These are phyloP conservation scores for Crossocerus cetratus DNA, from an alignment of 2,888 invertebrate species.

Conservation along the genomic window DNA sequence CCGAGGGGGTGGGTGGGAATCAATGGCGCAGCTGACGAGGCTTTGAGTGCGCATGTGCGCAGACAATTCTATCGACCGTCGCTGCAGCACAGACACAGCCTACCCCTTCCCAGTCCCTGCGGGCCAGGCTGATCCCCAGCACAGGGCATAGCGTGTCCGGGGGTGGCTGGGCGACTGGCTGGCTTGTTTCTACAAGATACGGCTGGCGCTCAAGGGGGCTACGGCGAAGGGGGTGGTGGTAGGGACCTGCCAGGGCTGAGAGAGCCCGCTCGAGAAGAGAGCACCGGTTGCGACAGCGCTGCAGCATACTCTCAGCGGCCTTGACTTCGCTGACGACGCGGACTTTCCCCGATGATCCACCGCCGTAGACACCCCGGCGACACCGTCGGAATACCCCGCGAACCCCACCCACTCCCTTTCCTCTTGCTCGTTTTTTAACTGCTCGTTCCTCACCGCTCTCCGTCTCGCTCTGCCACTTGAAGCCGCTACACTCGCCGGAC, in stretches of 20 bases:
- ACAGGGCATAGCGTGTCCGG: conserved; percentile 19
- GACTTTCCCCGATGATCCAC: conserved; percentile 71
- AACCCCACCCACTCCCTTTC: conserved; percentile 8
- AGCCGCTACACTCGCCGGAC: conserved; percentile 3
- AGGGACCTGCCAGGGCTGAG: conserved; percentile 34
- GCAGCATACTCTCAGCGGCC: conserved; percentile 64
- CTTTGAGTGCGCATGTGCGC: conserved; percentile 72
- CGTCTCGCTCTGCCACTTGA: not conserved
- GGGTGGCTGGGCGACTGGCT: conserved; percentile 28
- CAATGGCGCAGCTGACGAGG: conserved; percentile 76
- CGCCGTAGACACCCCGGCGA: conserved; percentile 67
- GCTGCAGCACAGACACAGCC: conserved; percentile 72
- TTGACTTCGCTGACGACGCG: conserved; percentile 69
- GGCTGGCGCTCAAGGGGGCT: conserved; percentile 14
- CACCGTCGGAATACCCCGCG: conserved; percentile 19
- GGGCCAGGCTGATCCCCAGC: conserved; percentile 60
- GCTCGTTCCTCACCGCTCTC: not conserved
- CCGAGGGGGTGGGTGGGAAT: conserved; percentile 63
- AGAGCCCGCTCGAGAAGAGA: conserved; percentile 16
- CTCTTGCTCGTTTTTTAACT: not conserved
- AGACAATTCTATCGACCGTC: conserved; percentile 76
- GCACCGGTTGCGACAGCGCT: conserved; percentile 54
- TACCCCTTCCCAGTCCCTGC: conserved; percentile 67
- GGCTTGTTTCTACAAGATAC: conserved; percentile 51
- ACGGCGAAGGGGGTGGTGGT: conserved; percentile 27